Base-by-base conservation (phyloP, 2,888 invertebrate species). In the Cremastinae sp. region DNA sequence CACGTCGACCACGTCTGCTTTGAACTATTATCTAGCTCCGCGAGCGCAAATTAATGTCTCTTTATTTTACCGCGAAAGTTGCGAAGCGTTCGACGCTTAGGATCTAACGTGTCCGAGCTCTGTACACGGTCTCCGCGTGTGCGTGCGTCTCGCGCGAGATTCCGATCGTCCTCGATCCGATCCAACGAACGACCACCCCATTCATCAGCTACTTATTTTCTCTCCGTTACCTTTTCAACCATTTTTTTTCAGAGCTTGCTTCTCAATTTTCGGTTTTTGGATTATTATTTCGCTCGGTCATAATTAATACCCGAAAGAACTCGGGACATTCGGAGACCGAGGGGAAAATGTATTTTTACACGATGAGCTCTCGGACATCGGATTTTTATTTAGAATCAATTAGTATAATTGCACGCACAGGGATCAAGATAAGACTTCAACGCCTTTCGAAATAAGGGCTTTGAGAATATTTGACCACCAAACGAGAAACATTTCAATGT, bases 1-100 rank as follows among this genome's bases (percentile, higher is more conserved):
- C 81, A 79, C 81, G 76, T 77, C 81, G 83, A 43, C 84, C 82
- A 84, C 86, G 85, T 87, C 85, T 85, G 72, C 80, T 80, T 12
- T 34, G 62, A 68, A 75, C 71, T 69, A 68, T 78, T 75, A 75
- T 71, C 75, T 62, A 75, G 62, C 62, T 71, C 47, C 74, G 59
- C 59, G 70, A 73, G 74, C 79, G 80, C 84, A 81, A 86, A 85
- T 87, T 84, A 84, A 84, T 84, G 84, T 84, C 83, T 84, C 84
- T 86, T 84, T 83, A 83, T 82, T 82, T 82, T 78, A 70, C 74
- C 65, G 81, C 75, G 80, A 77, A 77, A 77, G 74, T 77, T 69
- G 47, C 73, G 59, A 41, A 58, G 58, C 65, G 47, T 75, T 59
- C 28, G 65, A 34, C 69, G 64, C 64, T 62, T 34, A 10, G 43